These are phyloP conservation scores for Pediacus dermestoides DNA, from an alignment of 2,888 invertebrate genomes.

Conservation along the genomic window DNA sequence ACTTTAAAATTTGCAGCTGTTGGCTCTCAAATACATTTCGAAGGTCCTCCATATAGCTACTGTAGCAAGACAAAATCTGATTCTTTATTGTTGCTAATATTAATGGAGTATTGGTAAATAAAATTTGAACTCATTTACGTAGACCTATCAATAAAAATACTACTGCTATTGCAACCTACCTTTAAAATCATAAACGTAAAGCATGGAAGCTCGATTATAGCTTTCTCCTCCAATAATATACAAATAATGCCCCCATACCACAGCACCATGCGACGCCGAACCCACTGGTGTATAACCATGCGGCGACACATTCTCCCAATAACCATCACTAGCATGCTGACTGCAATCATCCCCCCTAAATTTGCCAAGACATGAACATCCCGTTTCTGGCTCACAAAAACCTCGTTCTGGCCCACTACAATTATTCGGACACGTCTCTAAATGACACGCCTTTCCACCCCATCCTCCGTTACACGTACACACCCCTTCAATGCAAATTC, in stretches of 20 bases:
- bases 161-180: slow-evolving; percentile 50
- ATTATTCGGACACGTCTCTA: slow-evolving; percentile 80
- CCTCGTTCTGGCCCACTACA: slow-evolving; percentile 60
- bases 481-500: slow-evolving; percentile 78
- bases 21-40: too few relatives aligned
- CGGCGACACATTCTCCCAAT: slow-evolving; percentile 64
- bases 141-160: too few relatives aligned
- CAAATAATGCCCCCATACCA: slow-evolving; percentile 72
- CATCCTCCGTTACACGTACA: slow-evolving; percentile 71
- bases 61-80: too few relatives aligned
- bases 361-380: slow-evolving; percentile 60
- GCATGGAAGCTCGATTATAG: slow-evolving; percentile 63
- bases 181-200: slow-evolving; percentile 71
- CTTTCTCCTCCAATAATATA: slow-evolving; percentile 82
- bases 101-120: too few relatives aligned
- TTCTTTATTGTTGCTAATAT: too few relatives aligned
- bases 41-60: too few relatives aligned
- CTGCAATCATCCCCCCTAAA: slow-evolving; percentile 64
- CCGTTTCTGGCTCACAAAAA: slow-evolving; percentile 56
- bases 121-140: too few relatives aligned
- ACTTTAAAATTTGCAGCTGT: too few relatives aligned
- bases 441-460: slow-evolving; percentile 83
- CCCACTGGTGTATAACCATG: slow-evolving; percentile 62
- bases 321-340: slow-evolving; percentile 63
- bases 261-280: slow-evolving; percentile 77